Evolutionary conservation across 2,888 invertebrate genomes (phyloP).

Genomic region (Anoncus sp.): DNA sequence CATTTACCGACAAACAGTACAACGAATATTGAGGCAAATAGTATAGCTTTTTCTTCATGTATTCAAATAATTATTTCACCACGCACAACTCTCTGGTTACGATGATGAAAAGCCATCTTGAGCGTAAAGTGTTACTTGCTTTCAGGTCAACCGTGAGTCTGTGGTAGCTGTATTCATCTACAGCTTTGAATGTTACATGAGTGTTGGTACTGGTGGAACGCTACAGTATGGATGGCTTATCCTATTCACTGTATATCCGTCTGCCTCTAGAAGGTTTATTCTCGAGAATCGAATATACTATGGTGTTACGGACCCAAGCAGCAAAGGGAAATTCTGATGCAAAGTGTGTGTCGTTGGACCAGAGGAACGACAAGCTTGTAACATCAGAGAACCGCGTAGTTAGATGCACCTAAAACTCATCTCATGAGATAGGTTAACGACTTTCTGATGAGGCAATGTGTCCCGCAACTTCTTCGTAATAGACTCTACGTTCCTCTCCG

Average conservation of each 20-base stretch:
- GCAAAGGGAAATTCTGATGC: slow-evolving; percentile 36
- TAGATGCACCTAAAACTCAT: slow-evolving; percentile 35
- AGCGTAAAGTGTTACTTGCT: neutral
- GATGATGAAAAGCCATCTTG: neutral
- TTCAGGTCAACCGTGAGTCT: neutral
- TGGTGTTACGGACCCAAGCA: slow-evolving; percentile 50
- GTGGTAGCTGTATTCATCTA: slow-evolving; percentile 23
- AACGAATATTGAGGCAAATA: neutral
- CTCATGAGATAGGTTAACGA: slow-evolving; percentile 78
- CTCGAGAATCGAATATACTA: slow-evolving; percentile 14
- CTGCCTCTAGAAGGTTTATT: slow-evolving; percentile 16
- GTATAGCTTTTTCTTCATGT: neutral
- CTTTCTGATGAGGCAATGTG: slow-evolving; percentile 81
- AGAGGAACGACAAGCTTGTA: slow-evolving; percentile 27
- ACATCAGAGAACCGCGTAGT: slow-evolving; percentile 50
- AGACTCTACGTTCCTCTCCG: slow-evolving; percentile 69
- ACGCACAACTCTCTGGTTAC: too few relatives aligned
- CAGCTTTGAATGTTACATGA: neutral
- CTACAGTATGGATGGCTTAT: neutral
- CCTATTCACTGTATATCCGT: neutral
- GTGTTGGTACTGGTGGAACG: slow-evolving; percentile 1
- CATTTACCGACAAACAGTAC: neutral
- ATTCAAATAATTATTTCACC: neutral
- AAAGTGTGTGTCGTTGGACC: slow-evolving; percentile 23
- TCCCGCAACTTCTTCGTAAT: slow-evolving; percentile 78